Evolutionary conservation across 2,113 vertebrate species (phyloP).

Genomic region (Lepisosteus osseus): DNA sequence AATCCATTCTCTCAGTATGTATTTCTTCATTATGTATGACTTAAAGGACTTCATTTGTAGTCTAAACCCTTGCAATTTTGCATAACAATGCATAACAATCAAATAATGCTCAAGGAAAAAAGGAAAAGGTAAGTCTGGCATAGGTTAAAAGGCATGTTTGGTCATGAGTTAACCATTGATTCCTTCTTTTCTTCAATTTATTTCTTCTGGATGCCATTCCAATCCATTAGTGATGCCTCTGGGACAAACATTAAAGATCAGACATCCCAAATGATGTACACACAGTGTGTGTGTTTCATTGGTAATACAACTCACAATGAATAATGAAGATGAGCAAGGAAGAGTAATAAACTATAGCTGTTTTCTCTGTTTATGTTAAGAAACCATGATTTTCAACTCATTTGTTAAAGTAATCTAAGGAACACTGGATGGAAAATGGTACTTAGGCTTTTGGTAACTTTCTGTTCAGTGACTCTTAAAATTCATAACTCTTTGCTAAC

Average conservation of each 20-base stretch:
- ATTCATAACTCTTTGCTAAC: too few relatives aligned
- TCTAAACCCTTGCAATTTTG: slow-evolving; percentile 62
- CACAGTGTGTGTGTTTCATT: background rate
- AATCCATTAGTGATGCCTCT: slow-evolving; percentile 63
- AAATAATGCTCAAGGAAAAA: slow-evolving; percentile 64
- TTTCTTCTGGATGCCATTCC: slow-evolving; percentile 60
- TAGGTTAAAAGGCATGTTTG: slow-evolving; percentile 65
- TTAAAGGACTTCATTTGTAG: slow-evolving; percentile 72
- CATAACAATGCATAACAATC: slow-evolving; percentile 61
- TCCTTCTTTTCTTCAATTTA: slow-evolving; percentile 73
- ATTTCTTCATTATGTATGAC: slow-evolving; percentile 53
- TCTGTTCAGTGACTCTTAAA: too few relatives aligned
- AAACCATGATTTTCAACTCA: too few relatives aligned
- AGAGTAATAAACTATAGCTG: too few relatives aligned
- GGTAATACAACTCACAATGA: background rate
- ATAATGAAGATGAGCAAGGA: background rate
- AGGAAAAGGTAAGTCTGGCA: slow-evolving; percentile 42
- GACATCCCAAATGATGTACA: background rate
- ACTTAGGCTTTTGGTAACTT: too few relatives aligned
- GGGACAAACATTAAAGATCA: slow-evolving; percentile 48
- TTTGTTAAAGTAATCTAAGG: too few relatives aligned
- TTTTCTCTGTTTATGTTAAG: too few relatives aligned
- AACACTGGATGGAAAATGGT: too few relatives aligned
- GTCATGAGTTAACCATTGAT: slow-evolving; percentile 67
- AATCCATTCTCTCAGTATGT: too few relatives aligned